These are phyloP conservation scores for Habrosyne pyritoides DNA, from an alignment of 2,888 invertebrate species.

Conservation along the genomic window DNA sequence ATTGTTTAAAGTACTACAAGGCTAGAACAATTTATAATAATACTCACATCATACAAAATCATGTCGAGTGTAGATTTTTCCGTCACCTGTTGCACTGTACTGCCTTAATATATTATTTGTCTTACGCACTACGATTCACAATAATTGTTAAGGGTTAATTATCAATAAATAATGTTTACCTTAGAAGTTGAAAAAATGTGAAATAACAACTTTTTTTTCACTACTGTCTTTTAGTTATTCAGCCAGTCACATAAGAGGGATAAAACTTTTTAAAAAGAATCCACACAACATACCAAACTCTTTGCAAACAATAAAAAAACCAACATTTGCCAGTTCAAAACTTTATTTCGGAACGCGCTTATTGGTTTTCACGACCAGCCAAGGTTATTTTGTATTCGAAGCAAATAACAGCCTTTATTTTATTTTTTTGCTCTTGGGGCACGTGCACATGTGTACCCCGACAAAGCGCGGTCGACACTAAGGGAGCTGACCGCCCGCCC, in stretches of 20 bases:
- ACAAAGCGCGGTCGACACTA: slow-evolving; percentile 27
- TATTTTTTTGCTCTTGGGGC: slow-evolving; percentile 12
- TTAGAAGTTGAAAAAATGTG: no score
- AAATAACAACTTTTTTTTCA: no score
- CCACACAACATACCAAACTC: neutral
- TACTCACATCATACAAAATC: slow-evolving; percentile 77
- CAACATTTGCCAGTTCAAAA: neutral
- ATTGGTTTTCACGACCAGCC: no score
- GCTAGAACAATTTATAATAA: neutral
- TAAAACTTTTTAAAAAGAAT: no score
- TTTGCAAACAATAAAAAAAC: neutral
- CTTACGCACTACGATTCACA: no score
- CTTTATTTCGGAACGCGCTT: neutral
- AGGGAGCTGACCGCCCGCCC: slow-evolving; percentile 32
- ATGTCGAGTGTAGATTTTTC: slow-evolving; percentile 57
- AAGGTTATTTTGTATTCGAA: neutral
- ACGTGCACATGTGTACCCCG: slow-evolving; percentile 35
- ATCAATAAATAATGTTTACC: no score
- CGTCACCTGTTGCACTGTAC: slow-evolving; percentile 68
- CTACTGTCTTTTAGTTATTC: neutral
- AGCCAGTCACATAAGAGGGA: neutral
- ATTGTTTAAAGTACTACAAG: no score
- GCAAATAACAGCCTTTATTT: slow-evolving; percentile 13
- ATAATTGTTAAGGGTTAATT: no score
- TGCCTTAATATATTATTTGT: neutral